Base-by-base conservation (phyloP, 2,797 vertebrate species). In the Oryzias sinensis region DNA sequence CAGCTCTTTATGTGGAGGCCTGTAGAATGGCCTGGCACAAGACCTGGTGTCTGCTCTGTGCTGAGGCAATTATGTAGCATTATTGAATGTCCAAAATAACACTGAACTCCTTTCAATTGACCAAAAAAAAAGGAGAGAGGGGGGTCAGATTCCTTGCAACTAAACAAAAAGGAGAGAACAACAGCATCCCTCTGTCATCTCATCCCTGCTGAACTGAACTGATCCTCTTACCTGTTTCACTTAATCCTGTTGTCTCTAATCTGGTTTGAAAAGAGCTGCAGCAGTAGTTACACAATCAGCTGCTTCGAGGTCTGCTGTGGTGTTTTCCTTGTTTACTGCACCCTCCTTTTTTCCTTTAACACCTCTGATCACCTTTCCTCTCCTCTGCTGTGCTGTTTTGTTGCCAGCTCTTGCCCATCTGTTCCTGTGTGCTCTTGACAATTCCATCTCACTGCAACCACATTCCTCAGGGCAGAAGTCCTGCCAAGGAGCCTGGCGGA, bases 401-500 rank as follows among this genome's bases (percentile, higher is more conserved):
- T n/a, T n/a, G n/a, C n/a, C n/a, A n/a, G 0, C 5, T 83, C 75
- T 79, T n/a, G 76, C 80, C 90, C 90, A 89, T 93, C 91, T 94
- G 89, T 88, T 89, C 71, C 78, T 69, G 62, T 72, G 53, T 75
- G 68, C 69, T 80, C 79, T 77, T 56, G 68, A 74, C 70, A 72
- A 65, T 77, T 66, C 69, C 70, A 62, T 77, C 83, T 77, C 79
- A 77, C 82, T n/a, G n/a, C n/a, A n/a, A 76, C 63, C 66, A 55
- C 82, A 86, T 88, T 84, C 84, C 80, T 66, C 62, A 62, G 82
- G 82, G n/a, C n/a, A n/a, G 71, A 47, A 24, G 79, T 62, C n/a
- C 78, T 70, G 59, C 66, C 67, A n/a, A 14, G 59, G 49, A 71
- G n/a, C n/a, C n/a, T n/a, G 70, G 60, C 51, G 67, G 65, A 65